Conservation (phyloP, 2,113 vertebrate genomes). For the Calypte anna region DNA sequence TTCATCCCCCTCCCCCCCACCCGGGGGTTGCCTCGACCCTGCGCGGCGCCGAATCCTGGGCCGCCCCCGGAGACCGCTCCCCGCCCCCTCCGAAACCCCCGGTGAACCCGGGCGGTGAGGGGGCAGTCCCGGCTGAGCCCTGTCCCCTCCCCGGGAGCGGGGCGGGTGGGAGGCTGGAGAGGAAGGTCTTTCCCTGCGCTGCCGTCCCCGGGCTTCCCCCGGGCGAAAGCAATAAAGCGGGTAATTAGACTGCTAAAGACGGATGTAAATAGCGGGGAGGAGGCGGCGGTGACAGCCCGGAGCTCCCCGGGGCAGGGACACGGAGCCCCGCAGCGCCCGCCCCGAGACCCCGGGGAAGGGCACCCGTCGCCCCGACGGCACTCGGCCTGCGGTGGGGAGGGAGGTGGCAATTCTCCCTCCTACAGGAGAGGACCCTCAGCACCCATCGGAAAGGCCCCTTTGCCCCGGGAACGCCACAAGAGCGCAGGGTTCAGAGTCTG, state of each 20-base stretch:
- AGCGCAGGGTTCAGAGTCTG: too few species aligned
- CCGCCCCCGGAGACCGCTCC: neutral
- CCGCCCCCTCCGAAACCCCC: neutral
- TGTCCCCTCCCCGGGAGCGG: neutral
- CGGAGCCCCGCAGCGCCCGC: conserved; percentile 74
- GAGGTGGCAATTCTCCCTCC: neutral
- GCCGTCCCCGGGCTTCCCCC: conserved; percentile 89
- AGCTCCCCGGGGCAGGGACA: conserved; percentile 88
- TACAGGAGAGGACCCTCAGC: accelerated
- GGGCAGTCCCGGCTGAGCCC: neutral
- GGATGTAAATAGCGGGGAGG: conserved; percentile 99
- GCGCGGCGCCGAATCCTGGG: neutral
- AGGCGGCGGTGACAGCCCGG: conserved; percentile 94
- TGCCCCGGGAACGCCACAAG: accelerated
- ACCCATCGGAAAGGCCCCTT: neutral
- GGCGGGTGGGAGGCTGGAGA: conserved; percentile 58
- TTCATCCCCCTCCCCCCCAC: too few species aligned
- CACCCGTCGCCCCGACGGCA: neutral
- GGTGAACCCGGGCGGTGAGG: neutral
- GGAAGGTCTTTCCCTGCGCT: conserved; percentile 86
- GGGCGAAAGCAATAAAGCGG: conserved; percentile 99
- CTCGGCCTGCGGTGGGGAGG: neutral
- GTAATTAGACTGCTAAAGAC: conserved; percentile 99
- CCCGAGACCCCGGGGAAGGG: conserved; percentile 72
- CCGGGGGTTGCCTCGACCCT: neutral